These are phyloP conservation scores for Brenthis hecate DNA, from an alignment of 2,888 invertebrate species.

Conservation along the genomic window DNA sequence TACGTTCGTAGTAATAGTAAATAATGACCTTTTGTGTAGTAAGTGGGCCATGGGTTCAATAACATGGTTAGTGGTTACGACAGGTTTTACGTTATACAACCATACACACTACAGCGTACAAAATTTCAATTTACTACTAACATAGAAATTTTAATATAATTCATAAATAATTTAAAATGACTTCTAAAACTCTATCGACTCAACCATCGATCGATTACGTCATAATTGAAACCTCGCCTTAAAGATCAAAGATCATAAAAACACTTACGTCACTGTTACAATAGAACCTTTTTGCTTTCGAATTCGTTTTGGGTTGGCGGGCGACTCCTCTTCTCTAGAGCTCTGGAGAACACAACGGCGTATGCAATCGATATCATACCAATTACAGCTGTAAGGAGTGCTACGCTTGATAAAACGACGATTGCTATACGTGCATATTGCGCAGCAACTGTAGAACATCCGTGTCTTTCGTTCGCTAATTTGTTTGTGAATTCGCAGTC, in stretches of 20 bases:
- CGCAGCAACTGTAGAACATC: conserved; percentile 64
- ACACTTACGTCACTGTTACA: conserved; percentile 41
- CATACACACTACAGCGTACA: background rate
- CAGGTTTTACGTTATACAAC: conserved; percentile 15
- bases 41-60: conserved; percentile 19
- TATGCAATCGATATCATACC: conserved; percentile 56
- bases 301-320: conserved; percentile 55
- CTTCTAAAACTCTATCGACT: conserved; percentile 6
- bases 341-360: conserved; percentile 54
- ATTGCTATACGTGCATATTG: conserved; percentile 65
- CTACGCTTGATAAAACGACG: conserved; percentile 57
- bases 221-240: conserved; percentile 2
- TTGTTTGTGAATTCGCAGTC: conserved; percentile 72
- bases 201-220: conserved; percentile 7
- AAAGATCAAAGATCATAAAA: conserved; percentile 10
- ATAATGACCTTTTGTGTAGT: conserved; percentile 13
- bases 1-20: conserved; percentile 2
- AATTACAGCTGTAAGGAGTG: conserved; percentile 61
- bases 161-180: conserved; percentile 10
- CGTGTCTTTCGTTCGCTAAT: conserved; percentile 70
- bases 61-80: conserved; percentile 8
- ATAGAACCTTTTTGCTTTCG: conserved; percentile 70
- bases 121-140: conserved; percentile 1
- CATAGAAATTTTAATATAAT: conserved; percentile 1
- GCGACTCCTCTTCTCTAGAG: conserved; percentile 52